Evolutionary conservation across 2,888 invertebrate genomes (phyloP), one percentile per base, ranked within the genome.

Genomic region (Ametastegia equiseti): DNA sequence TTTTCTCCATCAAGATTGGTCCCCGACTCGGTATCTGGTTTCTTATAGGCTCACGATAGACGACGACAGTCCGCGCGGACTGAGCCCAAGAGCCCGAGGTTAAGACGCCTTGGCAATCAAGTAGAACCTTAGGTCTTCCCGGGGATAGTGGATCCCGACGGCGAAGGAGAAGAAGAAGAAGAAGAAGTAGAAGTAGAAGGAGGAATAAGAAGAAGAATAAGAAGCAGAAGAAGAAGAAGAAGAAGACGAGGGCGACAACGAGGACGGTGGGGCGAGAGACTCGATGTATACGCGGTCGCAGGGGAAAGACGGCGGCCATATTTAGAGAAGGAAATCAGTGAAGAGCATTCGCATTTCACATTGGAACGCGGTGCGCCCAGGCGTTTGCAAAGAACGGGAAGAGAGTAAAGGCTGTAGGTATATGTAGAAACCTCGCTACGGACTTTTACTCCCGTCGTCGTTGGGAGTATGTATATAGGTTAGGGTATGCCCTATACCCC

Each of bases 61-160:
- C 54, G 50, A 47, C 27, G 19, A 23, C 73, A 85, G 85, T 89
- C 90, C 90, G 89, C 89, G 89, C 89, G 90, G 90, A 90, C 83
- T 83, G n/a, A n/a, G n/a, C n/a, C n/a, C n/a, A 11, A 19, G 60
- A 69, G 81, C 67, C 65, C 82, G 91, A 89, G 91, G 91, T 91
- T 91, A 91, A 91, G 91, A 91, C 90, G 91, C 91, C 90, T 90
- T 88, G 89, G 91, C 91, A 91, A 91, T 91, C 91, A 91, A 91
- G 91, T 91, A 91, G 91, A 91, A 91, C 91, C 91, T 90, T 88
- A 89, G 88, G 89, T 88, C 90, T 83, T 81, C 83, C 30, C 84
- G 84, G 82, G 85, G 69, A 83, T 82, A 33, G 79, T 84, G 84
- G 85, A 86, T 83, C 85, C 84, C 84, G 82, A 84, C 80, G 84